Conservation (phyloP, 2,888 invertebrate species). For the Cerastoderma edule region DNA sequence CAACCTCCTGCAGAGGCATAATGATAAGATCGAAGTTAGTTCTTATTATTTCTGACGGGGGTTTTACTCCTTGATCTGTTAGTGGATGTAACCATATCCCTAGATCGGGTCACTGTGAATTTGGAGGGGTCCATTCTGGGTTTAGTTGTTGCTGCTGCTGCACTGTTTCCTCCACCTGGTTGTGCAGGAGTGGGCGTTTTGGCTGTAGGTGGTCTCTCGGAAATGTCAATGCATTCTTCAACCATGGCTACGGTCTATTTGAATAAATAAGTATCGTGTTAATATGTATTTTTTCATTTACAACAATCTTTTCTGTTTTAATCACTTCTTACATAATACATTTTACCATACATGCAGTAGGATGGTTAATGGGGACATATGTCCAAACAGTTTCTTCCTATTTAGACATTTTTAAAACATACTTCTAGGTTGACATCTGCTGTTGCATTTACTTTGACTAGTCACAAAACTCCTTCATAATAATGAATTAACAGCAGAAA, state of each 20-base stretch:
- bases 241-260: conserved; percentile 75
- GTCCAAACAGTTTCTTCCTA: background rate
- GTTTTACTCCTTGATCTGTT: conserved; percentile 45
- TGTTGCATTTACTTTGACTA: too few relatives aligned
- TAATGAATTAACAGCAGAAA: too few relatives aligned
- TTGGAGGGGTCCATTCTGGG: conserved; percentile 52
- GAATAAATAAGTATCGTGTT: too few relatives aligned
- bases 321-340: too few relatives aligned
- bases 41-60: conserved; percentile 21
- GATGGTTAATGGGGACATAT: too few relatives aligned
- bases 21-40: too few relatives aligned
- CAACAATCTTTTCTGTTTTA: background rate
- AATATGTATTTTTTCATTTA: too few relatives aligned
- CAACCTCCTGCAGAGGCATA: too few relatives aligned
- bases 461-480: too few relatives aligned
- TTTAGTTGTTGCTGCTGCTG: background rate
- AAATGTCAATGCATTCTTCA: conserved; percentile 70
- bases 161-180: conserved; percentile 9
- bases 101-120: conserved; percentile 43
- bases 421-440: background rate
- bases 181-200: conserved; percentile 1
- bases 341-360: too few relatives aligned
- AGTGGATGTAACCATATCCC: conserved; percentile 43
- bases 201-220: conserved; percentile 33
- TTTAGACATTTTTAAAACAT: background rate